Evolutionary conservation across 2,888 invertebrate species (phyloP), one percentile per base, ranked within the genome.

Genomic region (Oscheius sp.): DNA sequence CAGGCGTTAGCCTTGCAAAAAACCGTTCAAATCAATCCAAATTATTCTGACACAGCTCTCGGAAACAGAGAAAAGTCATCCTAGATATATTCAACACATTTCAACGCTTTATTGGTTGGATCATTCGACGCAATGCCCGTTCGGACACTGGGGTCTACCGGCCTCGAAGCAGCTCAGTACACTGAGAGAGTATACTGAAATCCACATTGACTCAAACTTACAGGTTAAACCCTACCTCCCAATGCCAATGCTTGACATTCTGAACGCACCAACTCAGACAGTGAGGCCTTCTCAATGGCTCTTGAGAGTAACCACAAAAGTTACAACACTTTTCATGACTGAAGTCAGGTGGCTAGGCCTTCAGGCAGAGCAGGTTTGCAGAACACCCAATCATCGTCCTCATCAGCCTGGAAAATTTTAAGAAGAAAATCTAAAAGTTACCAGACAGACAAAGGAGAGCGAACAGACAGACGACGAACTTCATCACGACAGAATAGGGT

Each of bases 351-450:
- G 21, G 21, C 21, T 10, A 21, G 1, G 57, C 21, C 9, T 2
- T 57, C 57, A 9, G 53, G 53, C 4, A 53, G 4, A 57, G 29
- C 9, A 3, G 29, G 32, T 2, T 53, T 0, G 35, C 37, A 33
- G 1, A 37, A 7, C 37, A 7, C 35, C 35, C 37, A 60, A 60
- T 33, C 60, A 35, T 9, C 60, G 2, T 33, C 35, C 60, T 42
- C 42, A 42, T 42, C 42, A 42, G 42, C 42, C 42, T 42, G 42
- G 42, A 35, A 35, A 10, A 60, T 37, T 37, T 60, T 21, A 58
- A 60, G 60, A 3, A 35, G 37, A 35, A 9, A 10, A 35, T 60
- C 35, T 60, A 60, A 60, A 60, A 10, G 35, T 7, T n/a, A 60
- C n/a, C n/a, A 42, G 42, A 42, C 4, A 42, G 58, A 60, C 13